phyloP scores from a whole-genome alignment of 2,888 invertebrate species.

The Melinaea menophilus region DNA sequence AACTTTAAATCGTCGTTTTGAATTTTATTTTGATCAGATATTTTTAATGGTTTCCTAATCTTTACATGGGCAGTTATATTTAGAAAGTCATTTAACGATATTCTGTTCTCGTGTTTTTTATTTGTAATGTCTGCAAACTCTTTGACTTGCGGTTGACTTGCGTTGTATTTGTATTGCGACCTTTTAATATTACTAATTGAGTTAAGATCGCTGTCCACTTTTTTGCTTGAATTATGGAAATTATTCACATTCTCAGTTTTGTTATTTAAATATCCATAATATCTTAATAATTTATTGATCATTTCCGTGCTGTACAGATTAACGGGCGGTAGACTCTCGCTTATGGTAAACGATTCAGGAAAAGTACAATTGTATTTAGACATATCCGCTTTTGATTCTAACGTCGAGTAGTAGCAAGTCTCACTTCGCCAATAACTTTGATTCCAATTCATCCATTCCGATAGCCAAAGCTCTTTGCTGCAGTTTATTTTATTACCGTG shows the following conservation, averaged over 20 bases:
- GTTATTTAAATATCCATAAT: constrained; percentile 69
- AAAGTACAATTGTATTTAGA: constrained; percentile 71
- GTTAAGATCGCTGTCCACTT: constrained; percentile 32
- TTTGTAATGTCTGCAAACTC: constrained; percentile 26
- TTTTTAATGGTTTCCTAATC: constrained; percentile 52
- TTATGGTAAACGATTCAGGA: constrained; percentile 72
- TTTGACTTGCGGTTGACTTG: constrained; percentile 24
- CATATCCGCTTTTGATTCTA: constrained; percentile 65
- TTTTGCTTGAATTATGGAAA: constrained; percentile 38
- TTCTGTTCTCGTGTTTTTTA: constrained; percentile 47
- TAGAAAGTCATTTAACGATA: constrained; percentile 45
- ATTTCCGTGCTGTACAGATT: constrained; percentile 74
- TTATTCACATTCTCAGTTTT: constrained; percentile 60
- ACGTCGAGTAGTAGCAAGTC: constrained; percentile 68
- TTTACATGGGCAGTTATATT: constrained; percentile 54
- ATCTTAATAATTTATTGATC: constrained; percentile 70
- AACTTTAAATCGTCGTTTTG: constrained; percentile 55
- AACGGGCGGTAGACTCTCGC: constrained; percentile 70
- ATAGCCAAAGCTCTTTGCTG: constrained; percentile 80
- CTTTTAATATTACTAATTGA: constrained; percentile 34
- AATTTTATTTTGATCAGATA: constrained; percentile 59
- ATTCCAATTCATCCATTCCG: constrained; percentile 81
- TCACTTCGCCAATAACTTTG: constrained; percentile 58
- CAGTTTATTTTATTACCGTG: constrained; percentile 86
- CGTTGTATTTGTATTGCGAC: constrained; percentile 36